Percentiles rank a stretch among this genome's conserved stretches.
Evolutionary conservation across 2,113 vertebrate species (phyloP).

Genomic region (Cheilinus undulatus): DNA sequence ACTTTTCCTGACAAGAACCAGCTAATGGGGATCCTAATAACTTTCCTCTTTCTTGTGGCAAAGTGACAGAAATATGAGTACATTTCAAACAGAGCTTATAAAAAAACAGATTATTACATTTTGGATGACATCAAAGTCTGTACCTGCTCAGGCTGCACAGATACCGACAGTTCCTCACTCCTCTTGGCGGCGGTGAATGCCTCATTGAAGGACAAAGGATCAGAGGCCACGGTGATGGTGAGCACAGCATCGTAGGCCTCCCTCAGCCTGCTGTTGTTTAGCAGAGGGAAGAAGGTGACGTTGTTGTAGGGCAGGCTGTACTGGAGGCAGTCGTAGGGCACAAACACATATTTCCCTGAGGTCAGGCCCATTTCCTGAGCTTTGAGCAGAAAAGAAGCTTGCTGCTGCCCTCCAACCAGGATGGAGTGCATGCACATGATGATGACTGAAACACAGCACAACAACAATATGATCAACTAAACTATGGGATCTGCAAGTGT

Average conservation of each 20-base stretch:
- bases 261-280: conserved; percentile 83
- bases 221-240: conserved; percentile 90
- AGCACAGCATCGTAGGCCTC: conserved; percentile 92
- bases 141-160: conserved; percentile 75
- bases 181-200: conserved; percentile 82
- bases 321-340: conserved; percentile 90
- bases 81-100: no score
- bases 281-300: conserved; percentile 82
- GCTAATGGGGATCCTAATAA: no score
- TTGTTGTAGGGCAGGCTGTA: conserved; percentile 92
- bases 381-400: conserved; percentile 86
- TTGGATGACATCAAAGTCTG: background rate
- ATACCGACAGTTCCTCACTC: conserved; percentile 79
- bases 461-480: background rate
- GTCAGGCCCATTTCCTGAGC: conserved; percentile 90
- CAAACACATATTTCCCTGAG: conserved; percentile 89
- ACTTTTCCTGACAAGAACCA: no score
- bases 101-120: background rate
- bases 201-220: conserved; percentile 88
- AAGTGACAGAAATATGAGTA: no score
- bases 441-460: conserved; percentile 83
- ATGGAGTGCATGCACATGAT: conserved; percentile 94
- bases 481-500: no score
- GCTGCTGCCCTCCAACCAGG: conserved; percentile 89
- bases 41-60: no score